Percentiles rank a stretch among this genome's conserved stretches.
Conservation (phyloP, 2,888 invertebrate genomes). For the Eugnorisma glareosa region DNA sequence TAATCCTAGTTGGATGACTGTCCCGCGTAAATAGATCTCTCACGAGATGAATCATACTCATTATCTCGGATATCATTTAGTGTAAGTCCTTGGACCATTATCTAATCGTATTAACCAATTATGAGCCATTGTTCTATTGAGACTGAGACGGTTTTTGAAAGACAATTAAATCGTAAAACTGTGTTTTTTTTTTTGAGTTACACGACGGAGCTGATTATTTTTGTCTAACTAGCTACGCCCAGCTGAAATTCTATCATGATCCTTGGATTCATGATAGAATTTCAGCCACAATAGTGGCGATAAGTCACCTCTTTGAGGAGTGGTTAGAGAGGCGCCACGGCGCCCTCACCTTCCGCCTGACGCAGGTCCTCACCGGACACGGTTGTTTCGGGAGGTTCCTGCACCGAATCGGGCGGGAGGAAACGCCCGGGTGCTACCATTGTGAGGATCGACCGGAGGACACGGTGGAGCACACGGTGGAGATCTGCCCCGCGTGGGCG, state of each 20-base stretch:
- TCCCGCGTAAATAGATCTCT: slow-evolving; percentile 18
- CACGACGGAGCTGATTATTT: not conserved
- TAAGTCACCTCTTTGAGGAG: too few relatives aligned
- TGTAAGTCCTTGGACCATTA: slow-evolving; percentile 43
- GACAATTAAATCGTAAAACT: not conserved
- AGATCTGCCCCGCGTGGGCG: too few relatives aligned
- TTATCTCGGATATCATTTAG: slow-evolving; percentile 29
- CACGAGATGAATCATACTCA: slow-evolving; percentile 40
- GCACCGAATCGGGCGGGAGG: too few relatives aligned
- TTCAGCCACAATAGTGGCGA: too few relatives aligned
- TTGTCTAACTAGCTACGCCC: not conserved
- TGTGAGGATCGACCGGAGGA: too few relatives aligned
- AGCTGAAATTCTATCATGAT: not conserved
- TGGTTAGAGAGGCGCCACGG: too few relatives aligned
- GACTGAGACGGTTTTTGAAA: not conserved
- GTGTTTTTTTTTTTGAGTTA: not conserved
- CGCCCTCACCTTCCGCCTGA: too few relatives aligned
- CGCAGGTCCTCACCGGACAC: too few relatives aligned
- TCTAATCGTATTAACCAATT: slow-evolving; percentile 26
- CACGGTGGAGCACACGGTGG: too few relatives aligned
- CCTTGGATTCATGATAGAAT: too few relatives aligned
- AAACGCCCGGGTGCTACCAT: too few relatives aligned
- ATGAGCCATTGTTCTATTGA: slow-evolving; percentile 17
- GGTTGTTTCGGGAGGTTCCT: too few relatives aligned
- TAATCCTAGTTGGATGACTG: slow-evolving; percentile 12